These are phyloP conservation scores for Drosophila watanabei DNA, from an alignment of 1,140 invertebrate genomes.

Conservation along the genomic window DNA sequence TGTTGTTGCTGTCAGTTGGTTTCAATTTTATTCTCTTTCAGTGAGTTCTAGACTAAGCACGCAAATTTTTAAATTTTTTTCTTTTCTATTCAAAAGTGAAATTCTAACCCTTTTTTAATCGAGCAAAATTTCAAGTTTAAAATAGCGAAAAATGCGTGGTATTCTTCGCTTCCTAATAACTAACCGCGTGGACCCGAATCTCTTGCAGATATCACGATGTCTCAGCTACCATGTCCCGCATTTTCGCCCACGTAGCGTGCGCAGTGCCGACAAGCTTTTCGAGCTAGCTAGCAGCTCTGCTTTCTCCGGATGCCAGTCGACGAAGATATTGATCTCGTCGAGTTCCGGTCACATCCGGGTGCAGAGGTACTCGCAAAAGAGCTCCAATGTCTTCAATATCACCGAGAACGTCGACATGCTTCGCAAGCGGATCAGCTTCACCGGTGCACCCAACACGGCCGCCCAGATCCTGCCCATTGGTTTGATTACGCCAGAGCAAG, in stretches of 20 bases:
- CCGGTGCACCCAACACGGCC: conserved; percentile 7
- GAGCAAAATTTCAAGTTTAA: conserved; percentile 13
- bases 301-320: background rate
- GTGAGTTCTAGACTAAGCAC: conserved; percentile 7
- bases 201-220: conserved; percentile 67
- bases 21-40: background rate
- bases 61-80: conserved; percentile 3
- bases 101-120: background rate
- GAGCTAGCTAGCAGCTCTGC: conserved; percentile 23
- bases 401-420: conserved; percentile 47
- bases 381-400: conserved; percentile 34
- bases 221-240: conserved; percentile 57
- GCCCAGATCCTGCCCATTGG: conserved; percentile 56
- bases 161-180: conserved; percentile 6
- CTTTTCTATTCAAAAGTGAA: background rate
- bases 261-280: conserved; percentile 4
- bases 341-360: conserved; percentile 17
- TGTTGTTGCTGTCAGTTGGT: background rate
- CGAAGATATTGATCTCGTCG: background rate
- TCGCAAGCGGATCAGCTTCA: conserved; percentile 60
- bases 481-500: conserved; percentile 51
- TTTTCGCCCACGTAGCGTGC: conserved; percentile 36
- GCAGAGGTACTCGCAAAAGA: conserved; percentile 43
- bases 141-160: conserved; percentile 22
- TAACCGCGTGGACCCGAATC: conserved; percentile 41